A percentile compares a stretch with the other conserved stretches of the same genome.
phyloP scores from a whole-genome alignment of 2,888 invertebrate species.

The Eilema depressum region DNA sequence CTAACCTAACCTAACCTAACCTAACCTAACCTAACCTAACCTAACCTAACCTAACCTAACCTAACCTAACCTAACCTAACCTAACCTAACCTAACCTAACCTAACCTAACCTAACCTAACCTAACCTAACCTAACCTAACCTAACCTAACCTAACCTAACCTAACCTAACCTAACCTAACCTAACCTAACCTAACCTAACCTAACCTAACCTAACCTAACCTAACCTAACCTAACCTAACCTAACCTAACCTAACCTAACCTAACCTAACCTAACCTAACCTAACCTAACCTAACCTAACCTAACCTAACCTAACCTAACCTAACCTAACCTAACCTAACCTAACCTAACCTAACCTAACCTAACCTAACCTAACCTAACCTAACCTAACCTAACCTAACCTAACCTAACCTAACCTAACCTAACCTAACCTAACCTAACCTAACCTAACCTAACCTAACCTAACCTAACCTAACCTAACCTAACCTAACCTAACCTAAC shows the following conservation, averaged over 20 bases:
- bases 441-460: slow-evolving; percentile 40
- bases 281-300: slow-evolving; percentile 35
- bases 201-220: slow-evolving; percentile 35
- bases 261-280: slow-evolving; percentile 41
- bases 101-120: slow-evolving; percentile 24
- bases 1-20: slow-evolving; percentile 37
- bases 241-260: slow-evolving; percentile 39
- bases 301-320: slow-evolving; percentile 17
- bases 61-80: slow-evolving; percentile 30
- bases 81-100: slow-evolving; percentile 34
- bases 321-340: slow-evolving; percentile 14
- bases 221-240: slow-evolving; percentile 41
- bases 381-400: too few species aligned
- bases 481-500: slow-evolving; percentile 40
- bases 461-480: slow-evolving; percentile 38
- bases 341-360: slow-evolving; percentile 17
- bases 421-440: slow-evolving; percentile 41
- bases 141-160: slow-evolving; percentile 39
- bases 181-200: slow-evolving; percentile 41
- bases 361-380: slow-evolving; percentile 4
- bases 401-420: slow-evolving; percentile 34
- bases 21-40: slow-evolving; percentile 37
- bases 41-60: slow-evolving; percentile 33
- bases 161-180: slow-evolving; percentile 40
- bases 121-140: slow-evolving; percentile 36